Evolutionary conservation across 1,140 invertebrate species (phyloP), one percentile per base, ranked within the genome.

Genomic region (Macrobrachium rosenbergii): DNA sequence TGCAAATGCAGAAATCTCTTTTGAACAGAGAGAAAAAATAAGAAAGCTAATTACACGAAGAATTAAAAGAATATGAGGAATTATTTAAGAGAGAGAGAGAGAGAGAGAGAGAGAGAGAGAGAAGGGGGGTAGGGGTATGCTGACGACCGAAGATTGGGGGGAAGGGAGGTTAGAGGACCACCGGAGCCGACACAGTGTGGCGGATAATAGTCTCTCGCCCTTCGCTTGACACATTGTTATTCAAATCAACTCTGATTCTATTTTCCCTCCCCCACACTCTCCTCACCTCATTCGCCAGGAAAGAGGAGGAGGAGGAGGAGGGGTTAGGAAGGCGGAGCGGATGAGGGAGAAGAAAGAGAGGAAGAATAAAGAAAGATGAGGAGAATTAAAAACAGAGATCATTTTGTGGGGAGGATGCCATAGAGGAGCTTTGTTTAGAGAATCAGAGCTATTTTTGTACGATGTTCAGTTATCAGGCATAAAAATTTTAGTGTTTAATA

Each of bases 181-280:
- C 69, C 67, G 67, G 69, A 72, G 45, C 81, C 81, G 64, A 73
- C 81, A 82, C 81, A 72, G 63, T 73, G 80, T 37, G 19, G 43
- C 59, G 81, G 81, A 82, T 82, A 82, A 82, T 82, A 69, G 81
- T 60, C 81, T 82, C 81, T 73, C 81, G 81, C 81, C 81, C 81
- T 73, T 64, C 19, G 81, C 60, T 82, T 82, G 81, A 82, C 73
- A 82, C 81, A 82, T 82, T 82, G 81, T 82, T 82, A 82, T 82
- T 82, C 81, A 82, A 82, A 82, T 82, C 67, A 82, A 82, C 81
- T 82, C 81, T 81, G 81, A 82, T 82, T 82, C 81, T 82, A 82
- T 82, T 82, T 82, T 82, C 28, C 72, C 81, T 82, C 81, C 81
- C 80, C 81, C 81, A 82, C 81, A 82, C 81, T 82, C 63, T 82